Base-by-base conservation (phyloP, 2,797 vertebrate genomes). In the Helarctos malayanus region DNA sequence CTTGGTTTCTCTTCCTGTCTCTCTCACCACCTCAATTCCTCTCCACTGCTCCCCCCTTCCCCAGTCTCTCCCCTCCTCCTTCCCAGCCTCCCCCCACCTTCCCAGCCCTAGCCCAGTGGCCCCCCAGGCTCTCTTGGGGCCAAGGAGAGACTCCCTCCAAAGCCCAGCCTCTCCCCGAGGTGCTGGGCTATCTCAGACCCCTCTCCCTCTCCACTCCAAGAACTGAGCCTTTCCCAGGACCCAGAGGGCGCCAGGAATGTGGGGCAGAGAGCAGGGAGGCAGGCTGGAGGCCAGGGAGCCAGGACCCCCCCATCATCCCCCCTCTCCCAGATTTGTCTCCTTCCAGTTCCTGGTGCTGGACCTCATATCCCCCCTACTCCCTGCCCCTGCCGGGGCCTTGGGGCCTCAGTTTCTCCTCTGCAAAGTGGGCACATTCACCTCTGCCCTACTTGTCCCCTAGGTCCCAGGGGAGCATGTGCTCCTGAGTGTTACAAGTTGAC, bases 211-310 rank as follows among this genome's bases (percentile, higher is more conserved):
- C 84, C 86, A 85, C 56, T 73, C 63, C 32, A 10, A 9, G 76
- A 57, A 27, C 10, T 0, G 35, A 91, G 71, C n/a, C 63, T 97
- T 98, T 98, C 96, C 98, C 98, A 98, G 98, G 98, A 95, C 95
- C 96, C 95, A 27, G 86, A 98, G 65, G 95, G 92, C 83, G 7
- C 97, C 97, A 97, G 97, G 97, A 98, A 98, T 97, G 91, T 98
- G 84, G 94, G 59, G 47, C 95, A 97, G 93, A 97, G 98, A 95
- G 96, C 93, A 68, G 45, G 35, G 59, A 97, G 92, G 81, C 56
- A 63, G 25, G 35, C 68, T 82, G 57, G 93, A 79, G 89, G 75
- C 89, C 83, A 49, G 83, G 75, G 65, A 76, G 49, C 23, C 1
- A 69, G 95, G 96, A 92, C 21, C 38, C 1, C 45, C 82, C 32